Base-by-base conservation (phyloP, 2,113 vertebrate species). In the Cyprinodon variegatus region DNA sequence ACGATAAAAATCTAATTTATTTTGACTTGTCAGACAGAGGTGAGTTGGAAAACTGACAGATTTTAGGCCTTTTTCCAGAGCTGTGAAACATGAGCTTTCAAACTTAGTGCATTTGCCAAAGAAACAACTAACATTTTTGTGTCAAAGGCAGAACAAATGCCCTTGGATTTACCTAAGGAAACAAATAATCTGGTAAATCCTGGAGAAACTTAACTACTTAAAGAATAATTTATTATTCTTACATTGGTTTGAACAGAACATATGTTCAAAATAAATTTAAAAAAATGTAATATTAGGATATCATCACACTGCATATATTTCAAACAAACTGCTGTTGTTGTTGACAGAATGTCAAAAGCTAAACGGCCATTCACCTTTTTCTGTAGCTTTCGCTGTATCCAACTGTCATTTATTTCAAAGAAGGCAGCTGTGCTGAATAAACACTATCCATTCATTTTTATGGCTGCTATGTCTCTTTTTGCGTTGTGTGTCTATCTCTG, bases 371-470 rank as follows among this genome's bases (percentile, higher is more conserved):
- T 53, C 17, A 53, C 15, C 15, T 53, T 20, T 53, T 7, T 45
- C 43, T 45, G 50, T n/a, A 53, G 50, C 50, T 53, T 1, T 20
- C 17, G 5, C 50, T 53, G 41, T 41, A 9, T 41, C 41, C 41
- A 41, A 41, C 41, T 41, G 41, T 41, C 41, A 41, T 59, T 3
- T 4, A 57, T 13, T 14, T 59, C 57, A 59, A 22, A n/a, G 57
- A 59, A n/a, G 60, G 36, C 60, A 61, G 60, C 36, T 37, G 60
- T 61, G 60, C 60, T 37, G 36, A 62, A 15, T 62, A 62, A 62
- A 62, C 5, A 62, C 6, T 38, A 17, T 53, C 50, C 17, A 53
- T 53, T 53, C 50, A 53, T 53, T 20, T 53, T 53, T 17, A 53
- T 3, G 20, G 17, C 17, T 53, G 50, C 50, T 53, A 20, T 8